A percentile compares a stretch with the other conserved stretches of the same genome.
These are phyloP conservation scores for Antechinus stuartii DNA, from an alignment of 2,113 vertebrate species.

Conservation along the genomic window DNA sequence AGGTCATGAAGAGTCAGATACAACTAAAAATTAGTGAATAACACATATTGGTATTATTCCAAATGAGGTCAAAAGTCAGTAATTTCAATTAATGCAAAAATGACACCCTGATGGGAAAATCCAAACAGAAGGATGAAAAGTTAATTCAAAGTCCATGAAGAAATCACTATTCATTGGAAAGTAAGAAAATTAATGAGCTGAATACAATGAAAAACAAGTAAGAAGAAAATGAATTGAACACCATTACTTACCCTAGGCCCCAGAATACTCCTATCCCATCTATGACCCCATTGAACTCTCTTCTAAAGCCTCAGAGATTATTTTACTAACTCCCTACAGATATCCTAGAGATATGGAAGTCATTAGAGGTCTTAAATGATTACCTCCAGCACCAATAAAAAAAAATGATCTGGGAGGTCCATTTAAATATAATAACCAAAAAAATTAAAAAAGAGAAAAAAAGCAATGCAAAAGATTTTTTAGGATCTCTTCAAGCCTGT, in stretches of 20 bases:
- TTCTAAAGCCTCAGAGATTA: constrained; percentile 24
- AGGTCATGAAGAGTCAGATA: too few species aligned
- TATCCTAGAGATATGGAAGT: constrained; percentile 10
- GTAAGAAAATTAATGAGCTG: constrained; percentile 40
- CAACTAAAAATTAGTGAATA: too few species aligned
- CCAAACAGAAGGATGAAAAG: background rate
- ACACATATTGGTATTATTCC: background rate
- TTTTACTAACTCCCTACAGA: background rate
- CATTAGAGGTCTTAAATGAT: background rate
- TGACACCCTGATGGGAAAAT: constrained; percentile 30
- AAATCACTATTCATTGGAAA: constrained; percentile 15
- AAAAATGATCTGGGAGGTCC: background rate
- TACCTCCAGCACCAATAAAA: background rate
- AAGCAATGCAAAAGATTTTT: background rate
- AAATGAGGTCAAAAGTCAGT: background rate
- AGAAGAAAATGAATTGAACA: constrained; percentile 47
- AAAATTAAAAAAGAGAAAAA: background rate
- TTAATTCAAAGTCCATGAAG: constrained; percentile 41
- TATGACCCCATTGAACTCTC: constrained; percentile 12
- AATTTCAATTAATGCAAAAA: constrained; percentile 33
- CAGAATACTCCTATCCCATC: constrained; percentile 5
- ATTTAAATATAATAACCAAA: background rate
- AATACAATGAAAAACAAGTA: background rate
- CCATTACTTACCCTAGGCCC: constrained; percentile 12
- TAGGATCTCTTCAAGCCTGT: too few species aligned